Percentiles rank a stretch among this genome's conserved stretches.
These are phyloP conservation scores for Acridotheres tristis DNA, from an alignment of 2,797 vertebrate species.

Conservation along the genomic window DNA sequence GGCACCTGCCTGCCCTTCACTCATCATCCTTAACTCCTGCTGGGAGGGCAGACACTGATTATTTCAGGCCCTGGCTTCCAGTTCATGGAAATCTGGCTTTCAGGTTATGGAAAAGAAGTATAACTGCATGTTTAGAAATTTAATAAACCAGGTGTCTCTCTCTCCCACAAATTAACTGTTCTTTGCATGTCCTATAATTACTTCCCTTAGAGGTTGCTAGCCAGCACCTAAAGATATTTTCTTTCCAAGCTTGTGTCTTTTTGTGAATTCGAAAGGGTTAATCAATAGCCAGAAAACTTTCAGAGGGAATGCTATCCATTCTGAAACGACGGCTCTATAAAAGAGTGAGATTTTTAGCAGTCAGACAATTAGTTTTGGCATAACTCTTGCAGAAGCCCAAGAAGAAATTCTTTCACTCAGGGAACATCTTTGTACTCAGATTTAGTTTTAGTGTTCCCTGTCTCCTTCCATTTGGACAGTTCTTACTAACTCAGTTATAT, in stretches of 20 bases:
- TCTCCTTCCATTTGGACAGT: not conserved
- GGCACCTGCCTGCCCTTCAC: not conserved
- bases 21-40: not conserved
- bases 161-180: not conserved
- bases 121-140: not conserved
- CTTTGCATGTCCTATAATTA: not conserved
- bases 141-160: not conserved
- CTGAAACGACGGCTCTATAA: not conserved
- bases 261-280: not conserved
- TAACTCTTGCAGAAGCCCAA: not conserved
- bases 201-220: not conserved
- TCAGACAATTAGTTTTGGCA: not conserved
- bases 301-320: not conserved
- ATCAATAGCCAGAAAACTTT: not conserved
- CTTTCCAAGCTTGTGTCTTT: not conserved
- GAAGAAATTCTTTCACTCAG: not conserved
- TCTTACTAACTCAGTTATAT: not conserved
- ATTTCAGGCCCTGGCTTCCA: not conserved
- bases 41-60: not conserved
- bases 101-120: not conserved
- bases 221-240: not conserved
- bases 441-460: fast-evolving
- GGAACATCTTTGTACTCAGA: not conserved
- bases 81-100: not conserved
- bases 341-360: not conserved